Percentiles rank a stretch among this genome's conserved stretches.
phyloP scores from a whole-genome alignment of 2,113 vertebrate genomes.

The Pica pica region DNA sequence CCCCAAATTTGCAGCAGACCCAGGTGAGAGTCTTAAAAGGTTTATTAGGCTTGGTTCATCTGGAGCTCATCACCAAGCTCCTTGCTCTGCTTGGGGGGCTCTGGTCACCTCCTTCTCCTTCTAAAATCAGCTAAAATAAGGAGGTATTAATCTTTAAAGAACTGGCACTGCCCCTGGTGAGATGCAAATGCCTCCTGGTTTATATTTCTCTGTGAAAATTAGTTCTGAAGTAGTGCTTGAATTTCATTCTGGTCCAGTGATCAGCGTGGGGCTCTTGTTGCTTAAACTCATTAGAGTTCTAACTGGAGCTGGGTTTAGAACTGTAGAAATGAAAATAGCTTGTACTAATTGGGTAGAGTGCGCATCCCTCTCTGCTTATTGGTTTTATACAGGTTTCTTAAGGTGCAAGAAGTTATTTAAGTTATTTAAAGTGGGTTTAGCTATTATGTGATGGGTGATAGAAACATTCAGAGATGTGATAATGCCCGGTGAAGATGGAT shows the following conservation, averaged over 20 bases:
- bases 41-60: background rate
- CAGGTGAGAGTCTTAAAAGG: background rate
- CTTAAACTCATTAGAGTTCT: background rate
- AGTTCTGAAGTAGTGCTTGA: background rate
- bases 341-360: background rate
- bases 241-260: background rate
- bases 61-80: background rate
- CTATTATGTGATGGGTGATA: background rate
- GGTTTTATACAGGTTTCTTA: background rate
- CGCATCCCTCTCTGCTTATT: background rate
- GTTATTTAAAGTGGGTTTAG: background rate
- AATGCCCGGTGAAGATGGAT: background rate
- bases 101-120: fast-evolving
- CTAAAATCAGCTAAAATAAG: background rate
- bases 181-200: background rate
- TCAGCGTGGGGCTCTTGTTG: background rate
- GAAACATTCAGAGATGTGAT: background rate
- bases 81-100: background rate
- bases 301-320: background rate
- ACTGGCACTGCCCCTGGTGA: background rate
- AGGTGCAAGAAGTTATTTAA: background rate
- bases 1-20: background rate
- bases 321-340: background rate
- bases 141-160: background rate
- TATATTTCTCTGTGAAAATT: background rate